A percentile compares a stretch with the other conserved stretches of the same genome.
Conservation (phyloP, 1,140 invertebrate genomes). For the Leptestheria dahalacensis region DNA sequence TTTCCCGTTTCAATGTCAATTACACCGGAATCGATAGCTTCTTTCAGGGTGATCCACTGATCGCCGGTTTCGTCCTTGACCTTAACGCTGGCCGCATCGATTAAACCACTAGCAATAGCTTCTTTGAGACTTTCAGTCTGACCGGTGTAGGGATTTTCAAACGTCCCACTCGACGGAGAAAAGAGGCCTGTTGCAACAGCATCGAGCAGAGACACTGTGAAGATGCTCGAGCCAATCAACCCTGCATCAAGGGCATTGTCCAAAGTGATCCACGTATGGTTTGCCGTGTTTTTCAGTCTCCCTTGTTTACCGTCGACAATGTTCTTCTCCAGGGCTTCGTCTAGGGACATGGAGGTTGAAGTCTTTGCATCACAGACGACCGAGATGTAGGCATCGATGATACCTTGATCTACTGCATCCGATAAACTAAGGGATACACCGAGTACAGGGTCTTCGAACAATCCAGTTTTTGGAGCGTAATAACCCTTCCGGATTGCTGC, state of each 20-base stretch:
- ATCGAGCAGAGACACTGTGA: slow-evolving; percentile 52
- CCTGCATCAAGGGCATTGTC: slow-evolving; percentile 48
- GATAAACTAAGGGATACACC: slow-evolving; percentile 50
- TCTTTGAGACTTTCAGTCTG: slow-evolving; percentile 51
- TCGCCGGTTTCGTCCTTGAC: slow-evolving; percentile 58
- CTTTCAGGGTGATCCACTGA: slow-evolving; percentile 43
- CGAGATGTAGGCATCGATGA: slow-evolving; percentile 68
- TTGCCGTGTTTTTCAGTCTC: slow-evolving; percentile 29
- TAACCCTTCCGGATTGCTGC: slow-evolving; percentile 51
- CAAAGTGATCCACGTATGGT: slow-evolving; percentile 50
- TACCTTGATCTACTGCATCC: slow-evolving; percentile 57
- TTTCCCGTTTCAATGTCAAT: slow-evolving; percentile 29
- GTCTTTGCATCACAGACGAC: slow-evolving; percentile 58
- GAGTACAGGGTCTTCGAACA: slow-evolving; percentile 51
- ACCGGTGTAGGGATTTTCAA: slow-evolving; percentile 64
- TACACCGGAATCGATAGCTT: slow-evolving; percentile 51
- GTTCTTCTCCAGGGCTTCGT: slow-evolving; percentile 28
- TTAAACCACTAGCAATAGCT: slow-evolving; percentile 50
- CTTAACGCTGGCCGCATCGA: slow-evolving; percentile 49
- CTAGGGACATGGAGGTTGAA: slow-evolving; percentile 38
- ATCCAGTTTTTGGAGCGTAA: slow-evolving; percentile 51
- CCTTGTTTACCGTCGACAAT: slow-evolving; percentile 28
- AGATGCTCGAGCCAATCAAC: slow-evolving; percentile 49
- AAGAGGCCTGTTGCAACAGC: slow-evolving; percentile 66
- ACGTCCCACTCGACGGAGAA: slow-evolving; percentile 50